Evolutionary conservation across 1,140 invertebrate species (phyloP), one percentile per base, ranked within the genome.

Genomic region (Eumaeus atala): DNA sequence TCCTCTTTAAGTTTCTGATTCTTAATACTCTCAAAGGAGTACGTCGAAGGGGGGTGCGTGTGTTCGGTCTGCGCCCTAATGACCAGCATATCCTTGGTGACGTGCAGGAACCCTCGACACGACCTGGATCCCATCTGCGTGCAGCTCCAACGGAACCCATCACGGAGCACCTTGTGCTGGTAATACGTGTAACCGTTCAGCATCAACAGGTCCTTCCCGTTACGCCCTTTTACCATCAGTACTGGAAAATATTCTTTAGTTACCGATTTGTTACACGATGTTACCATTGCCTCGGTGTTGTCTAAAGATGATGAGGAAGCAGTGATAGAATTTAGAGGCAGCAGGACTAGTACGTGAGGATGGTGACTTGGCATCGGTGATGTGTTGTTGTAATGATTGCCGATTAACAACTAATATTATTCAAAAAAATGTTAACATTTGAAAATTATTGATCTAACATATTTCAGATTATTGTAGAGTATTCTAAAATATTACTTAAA

Each of bases 91-190:
- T 79, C 72, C 6, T 74, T 65, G 7, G 78, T 82, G 7, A 87
- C 84, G 51, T 84, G 84, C 0, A 87, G 70, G 58, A 83, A 87
- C 0, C 69, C 84, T 28, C 80, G 62, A 52, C 84, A 87, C 10
- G 81, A 84, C 40, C 84, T 76, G 49, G 81, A 84, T 0, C 81
- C 84, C 81, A 84, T 84, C 59, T 83, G 81, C 0, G 84, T 87
- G 51, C 84, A 87, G 67, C 81, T 84, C 84, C 84, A 87, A 0
- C 84, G 64, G 53, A 69, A 78, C 0, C 81, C 84, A 44, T 84
- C 80, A 2, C 72, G 62, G 3, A 84, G 62, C 3, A 68, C 44
- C 61, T 87, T 87, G 47, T 87, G 84, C 49, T 84, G 74, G 54
- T 84, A 87, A 51, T 79, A 87, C 0, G 79, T 87, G 57, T 82